Percentiles rank a stretch among this genome's conserved stretches.
These are phyloP conservation scores for Aleiodes alternator DNA, from an alignment of 2,888 invertebrate species.

Conservation along the genomic window DNA sequence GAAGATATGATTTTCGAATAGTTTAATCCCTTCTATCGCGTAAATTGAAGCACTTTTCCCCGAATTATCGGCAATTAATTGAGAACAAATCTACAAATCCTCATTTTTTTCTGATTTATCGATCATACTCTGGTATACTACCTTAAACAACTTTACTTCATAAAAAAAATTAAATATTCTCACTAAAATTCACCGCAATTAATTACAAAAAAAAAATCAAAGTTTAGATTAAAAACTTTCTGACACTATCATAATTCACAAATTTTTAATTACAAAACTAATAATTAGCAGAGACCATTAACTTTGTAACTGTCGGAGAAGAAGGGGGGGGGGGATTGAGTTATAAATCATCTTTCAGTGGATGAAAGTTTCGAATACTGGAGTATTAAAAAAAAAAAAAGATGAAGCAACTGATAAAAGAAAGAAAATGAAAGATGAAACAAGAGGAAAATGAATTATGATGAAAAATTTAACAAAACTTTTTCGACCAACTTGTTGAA, in stretches of 20 bases:
- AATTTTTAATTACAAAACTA: slow-evolving; percentile 30
- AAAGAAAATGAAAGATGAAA: not conserved
- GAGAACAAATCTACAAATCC: too few species aligned
- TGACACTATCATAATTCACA: slow-evolving; percentile 19
- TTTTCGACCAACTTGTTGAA: slow-evolving; percentile 14
- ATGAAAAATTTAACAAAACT: not conserved
- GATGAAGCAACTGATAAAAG: not conserved
- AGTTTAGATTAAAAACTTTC: slow-evolving; percentile 25
- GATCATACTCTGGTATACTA: too few species aligned
- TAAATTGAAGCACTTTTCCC: too few species aligned
- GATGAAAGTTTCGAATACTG: slow-evolving; percentile 19
- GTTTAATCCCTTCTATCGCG: too few species aligned
- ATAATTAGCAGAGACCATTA: slow-evolving; percentile 19
- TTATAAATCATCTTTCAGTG: slow-evolving; percentile 22
- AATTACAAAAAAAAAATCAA: not conserved
- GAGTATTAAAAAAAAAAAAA: slow-evolving; percentile 2
- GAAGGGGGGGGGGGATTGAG: not conserved
- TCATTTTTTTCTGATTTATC: too few species aligned
- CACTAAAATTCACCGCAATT: not conserved
- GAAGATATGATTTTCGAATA: too few species aligned
- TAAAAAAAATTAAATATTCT: not conserved
- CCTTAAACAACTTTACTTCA: too few species aligned
- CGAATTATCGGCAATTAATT: too few species aligned
- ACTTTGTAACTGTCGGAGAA: slow-evolving; percentile 13
- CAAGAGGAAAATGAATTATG: slow-evolving; percentile 12